A percentile compares a stretch with the other conserved stretches of the same genome.
phyloP scores from a whole-genome alignment of 2,888 invertebrate genomes.

The Microplitis manilae region DNA sequence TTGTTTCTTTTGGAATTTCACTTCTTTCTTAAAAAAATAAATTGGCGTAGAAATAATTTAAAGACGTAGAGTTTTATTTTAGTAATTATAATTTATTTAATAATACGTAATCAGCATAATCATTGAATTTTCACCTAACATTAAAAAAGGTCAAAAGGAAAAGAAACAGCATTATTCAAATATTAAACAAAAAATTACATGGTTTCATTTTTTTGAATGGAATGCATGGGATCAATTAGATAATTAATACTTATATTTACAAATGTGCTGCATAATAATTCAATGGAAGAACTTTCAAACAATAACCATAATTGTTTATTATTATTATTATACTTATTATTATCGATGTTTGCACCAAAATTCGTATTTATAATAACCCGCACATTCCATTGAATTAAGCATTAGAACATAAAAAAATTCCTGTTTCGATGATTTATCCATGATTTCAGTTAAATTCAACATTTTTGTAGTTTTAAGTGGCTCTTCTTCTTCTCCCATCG shows the following conservation, averaged over 20 bases:
- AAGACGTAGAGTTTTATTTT: neutral
- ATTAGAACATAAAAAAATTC: neutral
- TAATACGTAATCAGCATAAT: neutral
- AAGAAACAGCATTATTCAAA: slow-evolving; percentile 22
- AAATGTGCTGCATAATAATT: slow-evolving; percentile 60
- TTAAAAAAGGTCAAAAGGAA: neutral
- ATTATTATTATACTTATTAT: slow-evolving; percentile 4
- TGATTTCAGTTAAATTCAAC: neutral
- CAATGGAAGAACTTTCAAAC: slow-evolving; percentile 59
- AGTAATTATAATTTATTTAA: neutral
- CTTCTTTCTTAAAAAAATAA: too few species aligned
- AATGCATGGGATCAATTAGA: slow-evolving; percentile 61
- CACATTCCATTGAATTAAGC: neutral
- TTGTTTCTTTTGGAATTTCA: too few species aligned
- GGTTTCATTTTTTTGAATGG: slow-evolving; percentile 49
- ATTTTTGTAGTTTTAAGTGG: neutral
- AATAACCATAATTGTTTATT: slow-evolving; percentile 13
- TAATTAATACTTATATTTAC: slow-evolving; percentile 60
- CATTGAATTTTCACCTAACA: neutral
- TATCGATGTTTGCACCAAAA: neutral
- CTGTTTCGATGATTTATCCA: neutral
- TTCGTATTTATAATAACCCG: neutral
- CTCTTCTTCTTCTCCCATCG: slow-evolving; percentile 56
- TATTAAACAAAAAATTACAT: slow-evolving; percentile 48
- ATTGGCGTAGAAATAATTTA: neutral